phyloP scores from a whole-genome alignment of 1,140 invertebrate species.

The Drosophila leontia region DNA sequence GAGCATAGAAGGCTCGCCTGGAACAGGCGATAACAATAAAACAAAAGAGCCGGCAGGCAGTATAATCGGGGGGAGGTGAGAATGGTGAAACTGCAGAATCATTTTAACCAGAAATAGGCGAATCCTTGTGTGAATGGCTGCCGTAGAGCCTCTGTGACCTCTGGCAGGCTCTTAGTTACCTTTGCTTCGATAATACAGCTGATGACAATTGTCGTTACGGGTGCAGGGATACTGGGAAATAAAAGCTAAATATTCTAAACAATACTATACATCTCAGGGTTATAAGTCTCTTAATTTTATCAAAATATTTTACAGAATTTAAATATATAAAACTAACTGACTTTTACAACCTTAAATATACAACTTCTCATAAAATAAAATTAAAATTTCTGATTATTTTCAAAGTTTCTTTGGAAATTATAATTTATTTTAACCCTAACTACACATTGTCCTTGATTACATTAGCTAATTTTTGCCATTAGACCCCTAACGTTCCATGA shows the following conservation, averaged over 20 bases:
- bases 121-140: constrained; percentile 6
- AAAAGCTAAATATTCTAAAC: neutral
- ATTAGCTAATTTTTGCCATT: neutral
- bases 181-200: constrained; percentile 63
- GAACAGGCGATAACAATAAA: constrained; percentile 61
- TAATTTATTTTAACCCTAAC: too few species aligned
- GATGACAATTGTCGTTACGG: constrained; percentile 74
- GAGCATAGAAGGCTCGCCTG: constrained; percentile 10
- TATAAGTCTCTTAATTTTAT: neutral
- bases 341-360: too few species aligned
- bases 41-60: constrained; percentile 44
- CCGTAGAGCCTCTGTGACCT: constrained; percentile 30
- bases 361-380: too few species aligned
- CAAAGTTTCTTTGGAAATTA: too few species aligned
- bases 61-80: neutral
- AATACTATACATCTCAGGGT: neutral
- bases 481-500: neutral
- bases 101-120: constrained; percentile 17
- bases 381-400: neutral
- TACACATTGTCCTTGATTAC: neutral
- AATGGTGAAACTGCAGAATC: neutral
- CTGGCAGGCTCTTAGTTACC: constrained; percentile 59
- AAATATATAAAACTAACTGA: neutral
- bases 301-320: neutral
- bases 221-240: constrained; percentile 23